Evolutionary conservation across 2,888 invertebrate species (phyloP).

Genomic region (Carcina quercana): DNA sequence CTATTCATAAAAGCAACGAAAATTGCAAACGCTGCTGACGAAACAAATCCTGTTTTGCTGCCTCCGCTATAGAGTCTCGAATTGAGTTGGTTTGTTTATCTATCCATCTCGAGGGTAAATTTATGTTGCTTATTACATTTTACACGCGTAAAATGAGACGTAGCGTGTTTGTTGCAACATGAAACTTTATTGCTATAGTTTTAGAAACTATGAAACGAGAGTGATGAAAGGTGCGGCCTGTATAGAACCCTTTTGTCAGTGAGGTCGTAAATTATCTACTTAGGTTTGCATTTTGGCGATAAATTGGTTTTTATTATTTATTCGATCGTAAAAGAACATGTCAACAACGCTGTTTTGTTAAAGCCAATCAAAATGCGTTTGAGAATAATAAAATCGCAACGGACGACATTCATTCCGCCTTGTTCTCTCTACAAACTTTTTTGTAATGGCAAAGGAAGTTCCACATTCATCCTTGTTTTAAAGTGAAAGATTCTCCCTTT

Average conservation of each 20-base stretch:
- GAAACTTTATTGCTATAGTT: constrained; percentile 42
- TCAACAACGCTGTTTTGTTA: constrained; percentile 34
- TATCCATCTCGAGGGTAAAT: constrained; percentile 40
- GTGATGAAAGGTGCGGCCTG: background rate
- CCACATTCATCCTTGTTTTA: too few relatives aligned
- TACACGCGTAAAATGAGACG: constrained; percentile 63
- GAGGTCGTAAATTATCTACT: constrained; percentile 63
- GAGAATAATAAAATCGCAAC: too few relatives aligned
- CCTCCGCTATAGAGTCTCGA: constrained; percentile 15
- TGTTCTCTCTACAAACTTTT: too few relatives aligned
- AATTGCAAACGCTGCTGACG: constrained; percentile 29
- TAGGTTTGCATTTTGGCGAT: constrained; percentile 56
- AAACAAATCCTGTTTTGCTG: constrained; percentile 33
- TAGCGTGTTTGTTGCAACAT: constrained; percentile 47
- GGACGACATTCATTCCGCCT: too few relatives aligned
- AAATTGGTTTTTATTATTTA: constrained; percentile 55
- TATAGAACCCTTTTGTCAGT: constrained; percentile 42
- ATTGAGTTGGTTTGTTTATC: constrained; percentile 6
- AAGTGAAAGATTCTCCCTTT: too few relatives aligned
- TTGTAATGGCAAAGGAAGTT: too few relatives aligned
- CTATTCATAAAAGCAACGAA: constrained; percentile 58
- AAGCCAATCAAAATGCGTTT: too few relatives aligned
- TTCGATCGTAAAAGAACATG: constrained; percentile 38
- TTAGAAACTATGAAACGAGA: constrained; percentile 33
- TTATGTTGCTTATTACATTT: constrained; percentile 68